Base-by-base conservation (phyloP, 2,888 invertebrate genomes). In the Lathronympha strigana region DNA sequence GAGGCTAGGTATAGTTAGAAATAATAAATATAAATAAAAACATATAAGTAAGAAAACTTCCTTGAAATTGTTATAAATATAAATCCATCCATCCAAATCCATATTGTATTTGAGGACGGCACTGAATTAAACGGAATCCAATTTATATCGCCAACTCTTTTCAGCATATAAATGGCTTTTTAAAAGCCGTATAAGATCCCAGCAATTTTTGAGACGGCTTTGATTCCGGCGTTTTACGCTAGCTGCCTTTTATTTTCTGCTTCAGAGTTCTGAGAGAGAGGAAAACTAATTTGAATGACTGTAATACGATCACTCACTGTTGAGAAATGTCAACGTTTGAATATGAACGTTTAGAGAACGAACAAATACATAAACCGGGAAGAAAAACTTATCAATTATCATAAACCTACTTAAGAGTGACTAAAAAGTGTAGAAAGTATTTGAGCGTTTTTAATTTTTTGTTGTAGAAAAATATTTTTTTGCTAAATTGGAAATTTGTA, bases 151-250 rank as follows among this genome's bases (percentile, higher is more conserved):
- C 28, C 31, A 50, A 57, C 49, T 49, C 61, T 58, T 66, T 66
- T 66, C 61, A 49, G 66, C 53, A 66, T 66, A 61, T 66, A 66
- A 66, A 61, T 66, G 19, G 61, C 17, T 38, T 49, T 54, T 66
- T 40, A 66, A 40, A 15, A 57, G 49, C 53, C 61, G 38, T 66
- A 61, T 61, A 49, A 47, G 54, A 66, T 54, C 31, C 31, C 66
- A 61, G 53, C 47, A 36, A 38, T 54, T 61, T 66, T 49, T 31
- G 45, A 54, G 49, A 66, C 53, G 64, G 36, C 63, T 63, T 50
- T 51, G 63, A 51, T 33, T 60, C 45, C 43, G 28, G 19, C 21
- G 21, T 19, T 60, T 60, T 47, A 66, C 51, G 60, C 54, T 31
- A 21, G 31, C 55, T 63, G 28, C 28, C 15, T 21, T 54, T 63